Base-by-base conservation (phyloP, 2,113 vertebrate species). In the Equus przewalskii region DNA sequence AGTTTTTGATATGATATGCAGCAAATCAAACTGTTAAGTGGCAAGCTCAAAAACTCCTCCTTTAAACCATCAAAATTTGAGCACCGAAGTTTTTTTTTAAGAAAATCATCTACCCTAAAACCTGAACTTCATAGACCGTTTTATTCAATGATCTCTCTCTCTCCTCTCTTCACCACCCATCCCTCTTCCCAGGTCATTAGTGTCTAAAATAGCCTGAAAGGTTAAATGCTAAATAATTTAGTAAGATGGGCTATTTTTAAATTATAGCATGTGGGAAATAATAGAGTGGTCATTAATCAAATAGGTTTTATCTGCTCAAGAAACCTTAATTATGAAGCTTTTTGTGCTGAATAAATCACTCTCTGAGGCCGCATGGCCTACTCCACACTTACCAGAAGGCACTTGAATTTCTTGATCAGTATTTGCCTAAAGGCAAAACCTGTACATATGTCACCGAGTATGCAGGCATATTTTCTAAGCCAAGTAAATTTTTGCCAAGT, bases 171-270 rank as follows among this genome's bases (percentile, higher is more conserved):
- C 58, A 21, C 58, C 58, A 18, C 56, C 24, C 30, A 21, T 81
- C 33, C 7, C 21, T 36, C 19, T 33, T 72, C 19, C 33, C 26
- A 95, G 22, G 13, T 4, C 49, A 16, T 33, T 92, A 73, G 15
- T 64, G 80, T 65, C 96, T 89, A 80, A 89, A 94, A 95, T 18
- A 72, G 14, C 13, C 70, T 30, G 49, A 95, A 95, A 69, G 22
- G 44, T 72, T 93, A 95, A 89, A 51, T 62, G 73, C 76, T 78
- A 89, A 94, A 89, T 65, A 62, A 92, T 36, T 87, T 82, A 83
- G 30, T 49, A 75, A 95, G 36, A 18, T 79, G 16, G 19, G 30
- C 51, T 94, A 78, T 83, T 92, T 93, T 70, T 21, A 93, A 95
- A 82, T 70, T 24, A 84, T 44, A 80, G 46, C 14, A 33, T 54